phyloP scores from a whole-genome alignment of 2,113 vertebrate species.

The Sylvilagus bachmani region DNA sequence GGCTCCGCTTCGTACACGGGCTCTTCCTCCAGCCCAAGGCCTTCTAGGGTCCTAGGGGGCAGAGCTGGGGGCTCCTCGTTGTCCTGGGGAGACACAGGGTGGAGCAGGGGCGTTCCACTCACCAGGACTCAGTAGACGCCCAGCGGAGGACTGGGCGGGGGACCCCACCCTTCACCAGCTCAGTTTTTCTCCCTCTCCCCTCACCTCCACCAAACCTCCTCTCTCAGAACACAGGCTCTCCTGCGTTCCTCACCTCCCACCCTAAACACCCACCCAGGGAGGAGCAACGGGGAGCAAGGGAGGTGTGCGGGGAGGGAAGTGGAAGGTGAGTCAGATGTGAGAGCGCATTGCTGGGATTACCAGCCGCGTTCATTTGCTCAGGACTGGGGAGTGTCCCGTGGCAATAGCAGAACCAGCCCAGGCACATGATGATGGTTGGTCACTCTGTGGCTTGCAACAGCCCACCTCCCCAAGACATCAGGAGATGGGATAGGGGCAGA shows the following conservation, averaged over 20 bases:
- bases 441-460: background rate
- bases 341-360: background rate
- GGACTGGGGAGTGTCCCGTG: background rate
- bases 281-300: background rate
- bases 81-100: slow-evolving; percentile 55
- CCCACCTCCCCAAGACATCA: background rate
- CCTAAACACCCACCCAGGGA: background rate
- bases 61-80: slow-evolving; percentile 83
- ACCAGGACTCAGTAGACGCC: background rate
- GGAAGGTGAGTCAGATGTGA: background rate
- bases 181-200: background rate
- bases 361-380: background rate
- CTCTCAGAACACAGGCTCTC: background rate
- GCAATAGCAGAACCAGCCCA: background rate
- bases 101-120: background rate
- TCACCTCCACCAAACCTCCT: background rate
- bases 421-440: background rate
- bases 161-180: background rate
- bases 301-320: background rate
- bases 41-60: slow-evolving; percentile 80
- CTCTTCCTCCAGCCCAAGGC: slow-evolving; percentile 68
- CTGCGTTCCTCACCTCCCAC: background rate
- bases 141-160: background rate
- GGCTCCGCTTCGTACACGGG: slow-evolving; percentile 69
- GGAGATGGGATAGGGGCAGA: background rate